phyloP scores from a whole-genome alignment of 2,888 invertebrate species.

The Scaptomyza parva region DNA sequence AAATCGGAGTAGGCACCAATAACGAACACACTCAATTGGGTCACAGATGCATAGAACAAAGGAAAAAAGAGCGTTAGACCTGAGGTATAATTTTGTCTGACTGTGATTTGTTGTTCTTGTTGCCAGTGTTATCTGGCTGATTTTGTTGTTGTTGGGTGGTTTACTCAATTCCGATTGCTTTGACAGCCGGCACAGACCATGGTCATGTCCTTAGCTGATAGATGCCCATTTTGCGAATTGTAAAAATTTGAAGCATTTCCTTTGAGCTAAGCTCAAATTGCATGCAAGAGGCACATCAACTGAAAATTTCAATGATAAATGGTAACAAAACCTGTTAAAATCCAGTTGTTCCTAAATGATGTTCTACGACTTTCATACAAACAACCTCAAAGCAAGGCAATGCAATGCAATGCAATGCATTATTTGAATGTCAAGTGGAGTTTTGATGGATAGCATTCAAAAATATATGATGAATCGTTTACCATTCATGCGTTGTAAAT shows the following conservation, averaged over 20 bases:
- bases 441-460: conserved; percentile 53
- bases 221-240: conserved; percentile 8
- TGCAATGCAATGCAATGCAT: conserved; percentile 17
- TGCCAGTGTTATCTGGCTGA: not conserved
- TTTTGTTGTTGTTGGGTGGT: conserved; percentile 17
- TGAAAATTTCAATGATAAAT: conserved; percentile 51
- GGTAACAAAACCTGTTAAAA: conserved; percentile 34
- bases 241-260: conserved; percentile 19
- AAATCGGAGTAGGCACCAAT: conserved; percentile 66
- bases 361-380: conserved; percentile 7
- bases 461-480: conserved; percentile 48
- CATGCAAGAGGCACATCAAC: not conserved
- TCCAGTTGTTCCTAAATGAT: conserved; percentile 44
- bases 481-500: conserved; percentile 35
- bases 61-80: conserved; percentile 25
- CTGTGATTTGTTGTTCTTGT: conserved; percentile 52
- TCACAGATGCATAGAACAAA: conserved; percentile 20
- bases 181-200: conserved; percentile 66
- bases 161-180: conserved; percentile 56
- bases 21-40: conserved; percentile 49
- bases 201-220: conserved; percentile 12
- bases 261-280: conserved; percentile 37
- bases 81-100: conserved; percentile 59
- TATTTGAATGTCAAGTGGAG: conserved; percentile 29
- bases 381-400: conserved; percentile 5